These are phyloP conservation scores for Steinernema hermaphroditum DNA, from an alignment of 2,888 invertebrate species.

Conservation along the genomic window DNA sequence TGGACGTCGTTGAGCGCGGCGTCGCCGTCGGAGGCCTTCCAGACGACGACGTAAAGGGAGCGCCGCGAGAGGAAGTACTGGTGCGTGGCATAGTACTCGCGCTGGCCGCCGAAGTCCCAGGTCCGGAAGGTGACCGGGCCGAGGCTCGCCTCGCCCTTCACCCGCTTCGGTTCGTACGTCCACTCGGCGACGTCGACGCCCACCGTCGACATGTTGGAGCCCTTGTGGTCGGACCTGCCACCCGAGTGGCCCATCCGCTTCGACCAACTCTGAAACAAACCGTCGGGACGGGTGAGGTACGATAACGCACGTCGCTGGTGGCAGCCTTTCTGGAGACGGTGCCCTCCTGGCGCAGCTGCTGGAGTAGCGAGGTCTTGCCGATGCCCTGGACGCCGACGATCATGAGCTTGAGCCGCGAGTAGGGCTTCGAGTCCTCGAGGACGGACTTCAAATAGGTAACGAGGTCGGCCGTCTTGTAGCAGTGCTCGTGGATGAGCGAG, in stretches of 20 bases:
- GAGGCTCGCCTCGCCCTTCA: constrained; percentile 70
- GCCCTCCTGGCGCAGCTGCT: constrained; percentile 85
- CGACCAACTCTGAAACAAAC: constrained; percentile 80
- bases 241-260: constrained; percentile 86
- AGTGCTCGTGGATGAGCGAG: constrained; percentile 85
- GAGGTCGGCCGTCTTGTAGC: constrained; percentile 89
- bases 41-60: constrained; percentile 89
- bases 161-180: constrained; percentile 75
- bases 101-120: constrained; percentile 93
- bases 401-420: constrained; percentile 86
- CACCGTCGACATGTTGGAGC: constrained; percentile 87
- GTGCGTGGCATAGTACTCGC: constrained; percentile 96
- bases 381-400: constrained; percentile 74
- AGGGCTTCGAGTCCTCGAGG: constrained; percentile 77
- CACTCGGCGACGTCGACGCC: constrained; percentile 96
- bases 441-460: constrained; percentile 79
- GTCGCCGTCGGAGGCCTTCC: constrained; percentile 89
- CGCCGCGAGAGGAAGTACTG: constrained; percentile 95
- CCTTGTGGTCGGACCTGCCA: constrained; percentile 72
- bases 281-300: background rate
- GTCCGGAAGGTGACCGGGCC: constrained; percentile 83
- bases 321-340: constrained; percentile 71
- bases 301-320: constrained; percentile 34
- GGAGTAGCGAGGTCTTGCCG: constrained; percentile 84
- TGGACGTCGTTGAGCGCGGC: constrained; percentile 85